These are phyloP conservation scores for Lutra lutra DNA, from an alignment of 2,797 vertebrate genomes.

Conservation along the genomic window DNA sequence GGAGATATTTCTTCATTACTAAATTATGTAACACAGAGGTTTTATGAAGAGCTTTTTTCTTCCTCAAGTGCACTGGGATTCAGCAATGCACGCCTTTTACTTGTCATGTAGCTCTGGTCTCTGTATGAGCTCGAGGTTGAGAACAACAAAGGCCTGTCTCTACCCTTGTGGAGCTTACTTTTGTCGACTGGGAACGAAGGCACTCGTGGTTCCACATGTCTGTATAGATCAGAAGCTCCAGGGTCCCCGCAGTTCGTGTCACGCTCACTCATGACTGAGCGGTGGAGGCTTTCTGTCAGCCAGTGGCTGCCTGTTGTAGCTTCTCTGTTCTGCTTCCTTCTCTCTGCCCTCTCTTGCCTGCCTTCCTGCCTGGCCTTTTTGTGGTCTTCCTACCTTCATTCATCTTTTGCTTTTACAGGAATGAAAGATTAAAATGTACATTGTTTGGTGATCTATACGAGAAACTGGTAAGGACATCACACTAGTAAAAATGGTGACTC, in stretches of 20 bases:
- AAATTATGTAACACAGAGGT: neutral
- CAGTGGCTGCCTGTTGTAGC: neutral
- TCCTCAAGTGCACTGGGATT: neutral
- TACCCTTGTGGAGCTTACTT: neutral
- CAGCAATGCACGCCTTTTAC: neutral
- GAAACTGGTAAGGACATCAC: neutral
- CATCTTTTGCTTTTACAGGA: neutral
- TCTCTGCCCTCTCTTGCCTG: neutral
- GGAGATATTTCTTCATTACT: neutral
- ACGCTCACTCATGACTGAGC: neutral
- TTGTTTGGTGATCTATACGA: neutral
- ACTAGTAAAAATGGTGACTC: neutral
- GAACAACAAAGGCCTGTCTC: neutral
- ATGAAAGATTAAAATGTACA: neutral
- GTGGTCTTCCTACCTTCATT: neutral
- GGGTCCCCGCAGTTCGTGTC: neutral
- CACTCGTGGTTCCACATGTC: neutral
- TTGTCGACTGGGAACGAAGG: neutral
- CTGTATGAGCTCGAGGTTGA: neutral
- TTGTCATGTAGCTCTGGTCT: neutral
- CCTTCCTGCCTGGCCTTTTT: rapidly evolving
- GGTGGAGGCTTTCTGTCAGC: neutral
- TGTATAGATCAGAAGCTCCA: neutral
- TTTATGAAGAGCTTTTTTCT: neutral
- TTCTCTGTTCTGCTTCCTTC: neutral